phyloP scores from a whole-genome alignment of 2,797 vertebrate species.

The Acrossocheilus fasciatus region DNA sequence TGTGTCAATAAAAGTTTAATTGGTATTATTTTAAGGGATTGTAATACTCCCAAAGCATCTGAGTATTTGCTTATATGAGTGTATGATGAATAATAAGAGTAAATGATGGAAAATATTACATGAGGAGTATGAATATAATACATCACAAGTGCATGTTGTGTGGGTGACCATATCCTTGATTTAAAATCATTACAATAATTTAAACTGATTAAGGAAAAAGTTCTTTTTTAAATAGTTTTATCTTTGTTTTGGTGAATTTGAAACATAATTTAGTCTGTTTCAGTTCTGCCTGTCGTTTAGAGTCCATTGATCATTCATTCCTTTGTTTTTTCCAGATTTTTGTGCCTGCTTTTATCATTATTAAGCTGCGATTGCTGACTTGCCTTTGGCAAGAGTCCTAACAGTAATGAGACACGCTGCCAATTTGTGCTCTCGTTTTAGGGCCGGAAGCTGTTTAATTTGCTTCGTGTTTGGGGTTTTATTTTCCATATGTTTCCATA shows the following conservation, averaged over 20 bases:
- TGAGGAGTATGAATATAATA: neutral
- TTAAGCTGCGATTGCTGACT: slow-evolving; percentile 30
- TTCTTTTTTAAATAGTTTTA: neutral
- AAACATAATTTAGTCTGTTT: neutral
- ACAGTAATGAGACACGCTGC: slow-evolving; percentile 21
- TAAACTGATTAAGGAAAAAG: neutral
- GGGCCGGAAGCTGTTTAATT: slow-evolving; percentile 11
- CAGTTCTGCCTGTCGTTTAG: neutral
- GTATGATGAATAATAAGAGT: slow-evolving; percentile 12
- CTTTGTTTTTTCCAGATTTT: neutral
- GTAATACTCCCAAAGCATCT: slow-evolving; percentile 24
- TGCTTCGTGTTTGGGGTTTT: slow-evolving; percentile 22
- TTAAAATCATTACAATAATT: neutral
- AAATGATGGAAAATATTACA: slow-evolving; percentile 9
- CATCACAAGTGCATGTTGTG: neutral
- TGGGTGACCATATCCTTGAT: neutral
- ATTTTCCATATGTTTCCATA: slow-evolving; percentile 11
- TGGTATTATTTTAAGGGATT: slow-evolving; percentile 25
- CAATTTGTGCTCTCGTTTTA: slow-evolving; percentile 20
- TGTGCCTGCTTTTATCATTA: slow-evolving; percentile 2
- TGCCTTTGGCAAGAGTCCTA: slow-evolving; percentile 16
- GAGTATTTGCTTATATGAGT: slow-evolving; percentile 29
- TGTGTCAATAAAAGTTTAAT: slow-evolving; percentile 32
- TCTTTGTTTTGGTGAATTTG: neutral
- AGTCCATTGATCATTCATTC: neutral